These are phyloP conservation scores for Halictus ligatus DNA, from an alignment of 2,888 invertebrate species.

Conservation along the genomic window DNA sequence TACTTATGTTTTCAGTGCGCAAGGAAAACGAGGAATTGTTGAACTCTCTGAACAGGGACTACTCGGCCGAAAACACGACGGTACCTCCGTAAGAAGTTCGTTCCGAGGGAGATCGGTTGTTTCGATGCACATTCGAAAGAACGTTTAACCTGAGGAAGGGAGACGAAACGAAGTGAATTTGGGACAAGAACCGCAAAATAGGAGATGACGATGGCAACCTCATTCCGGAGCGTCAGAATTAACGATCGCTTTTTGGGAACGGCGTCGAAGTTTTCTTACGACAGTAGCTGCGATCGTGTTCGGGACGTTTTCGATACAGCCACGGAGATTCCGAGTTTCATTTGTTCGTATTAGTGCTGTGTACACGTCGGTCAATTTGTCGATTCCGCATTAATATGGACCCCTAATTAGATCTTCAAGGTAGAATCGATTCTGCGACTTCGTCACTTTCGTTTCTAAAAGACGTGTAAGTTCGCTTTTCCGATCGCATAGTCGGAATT, in stretches of 20 bases:
- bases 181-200: neutral
- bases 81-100: slow-evolving; percentile 61
- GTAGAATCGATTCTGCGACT: slow-evolving; percentile 31
- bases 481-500: neutral
- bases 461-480: slow-evolving; percentile 36
- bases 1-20: slow-evolving; percentile 88
- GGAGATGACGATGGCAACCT: slow-evolving; percentile 6
- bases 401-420: slow-evolving; percentile 27
- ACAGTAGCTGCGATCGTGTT: slow-evolving; percentile 16
- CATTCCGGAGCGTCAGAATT: slow-evolving; percentile 4
- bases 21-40: slow-evolving; percentile 95
- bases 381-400: slow-evolving; percentile 30
- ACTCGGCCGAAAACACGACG: slow-evolving; percentile 76
- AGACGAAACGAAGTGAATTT: neutral
- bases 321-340: slow-evolving; percentile 15
- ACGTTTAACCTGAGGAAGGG: slow-evolving; percentile 9
- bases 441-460: slow-evolving; percentile 34
- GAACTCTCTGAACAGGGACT: slow-evolving; percentile 89
- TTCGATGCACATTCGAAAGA: slow-evolving; percentile 37
- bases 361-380: slow-evolving; percentile 35
- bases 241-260: neutral
- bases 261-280: slow-evolving; percentile 29
- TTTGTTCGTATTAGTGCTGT: slow-evolving; percentile 34
- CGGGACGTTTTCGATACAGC: slow-evolving; percentile 16
- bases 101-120: slow-evolving; percentile 28